Percentiles rank a stretch among this genome's conserved stretches.
Evolutionary conservation across 35 echinoderm and acorn worm species (phyloP).

Genomic region (Chiridota heheva): DNA sequence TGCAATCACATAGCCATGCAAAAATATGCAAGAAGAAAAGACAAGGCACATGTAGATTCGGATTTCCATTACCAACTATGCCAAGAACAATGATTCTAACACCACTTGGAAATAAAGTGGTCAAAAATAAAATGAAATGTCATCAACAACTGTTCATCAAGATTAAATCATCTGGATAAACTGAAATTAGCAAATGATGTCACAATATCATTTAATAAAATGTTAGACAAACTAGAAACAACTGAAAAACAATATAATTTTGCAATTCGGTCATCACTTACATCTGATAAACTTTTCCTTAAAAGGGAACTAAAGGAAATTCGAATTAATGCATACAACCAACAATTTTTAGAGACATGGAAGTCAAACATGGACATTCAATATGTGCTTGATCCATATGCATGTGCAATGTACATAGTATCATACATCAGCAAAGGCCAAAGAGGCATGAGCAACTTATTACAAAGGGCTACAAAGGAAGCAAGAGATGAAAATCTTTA

Average conservation of each 20-base stretch:
- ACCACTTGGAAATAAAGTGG: slow-evolving; percentile 13
- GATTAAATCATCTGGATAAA: slow-evolving; percentile 13
- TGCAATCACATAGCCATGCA: slow-evolving; percentile 53
- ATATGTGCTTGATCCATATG: slow-evolving; percentile 67
- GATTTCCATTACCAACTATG: slow-evolving; percentile 67
- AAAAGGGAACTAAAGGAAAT: slow-evolving; percentile 62
- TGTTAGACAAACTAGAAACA: slow-evolving; percentile 18
- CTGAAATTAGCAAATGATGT: slow-evolving; percentile 26
- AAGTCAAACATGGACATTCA: slow-evolving; percentile 65
- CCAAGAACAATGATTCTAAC: slow-evolving; percentile 57
- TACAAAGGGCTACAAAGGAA: slow-evolving; percentile 52
- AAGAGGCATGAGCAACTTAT: slow-evolving; percentile 48
- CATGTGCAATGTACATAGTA: slow-evolving; percentile 59
- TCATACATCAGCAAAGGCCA: slow-evolving; percentile 59
- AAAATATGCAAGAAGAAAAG: slow-evolving; percentile 56
- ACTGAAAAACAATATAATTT: slow-evolving; percentile 52
- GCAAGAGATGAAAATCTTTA: slow-evolving; percentile 50
- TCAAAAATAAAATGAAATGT: slow-evolving; percentile 2
- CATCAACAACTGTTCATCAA: background rate
- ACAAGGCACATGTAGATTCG: slow-evolving; percentile 54
- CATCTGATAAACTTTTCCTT: slow-evolving; percentile 50
- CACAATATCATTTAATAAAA: slow-evolving; percentile 32
- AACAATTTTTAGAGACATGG: slow-evolving; percentile 46
- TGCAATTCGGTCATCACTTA: slow-evolving; percentile 44
- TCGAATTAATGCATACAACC: slow-evolving; percentile 50